Evolutionary conservation across 2,888 invertebrate genomes (phyloP).

Genomic region (Clitarchus hookeri): DNA sequence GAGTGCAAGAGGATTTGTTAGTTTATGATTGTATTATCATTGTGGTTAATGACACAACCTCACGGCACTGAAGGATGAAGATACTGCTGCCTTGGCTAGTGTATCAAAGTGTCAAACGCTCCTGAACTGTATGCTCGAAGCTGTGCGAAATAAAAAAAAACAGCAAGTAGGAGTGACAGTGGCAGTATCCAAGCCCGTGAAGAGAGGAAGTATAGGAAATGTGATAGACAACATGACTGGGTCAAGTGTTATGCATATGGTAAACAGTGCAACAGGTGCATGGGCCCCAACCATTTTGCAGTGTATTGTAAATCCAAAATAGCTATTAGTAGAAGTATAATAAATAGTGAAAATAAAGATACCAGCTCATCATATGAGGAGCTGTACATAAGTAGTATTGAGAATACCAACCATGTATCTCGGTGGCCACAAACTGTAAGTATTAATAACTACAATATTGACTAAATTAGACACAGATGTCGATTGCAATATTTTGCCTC

Average conservation of each 20-base stretch:
- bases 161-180: background rate
- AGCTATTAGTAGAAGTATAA: background rate
- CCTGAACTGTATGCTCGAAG: no score
- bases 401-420: background rate
- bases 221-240: background rate
- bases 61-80: background rate
- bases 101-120: no score
- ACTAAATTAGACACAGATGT: no score
- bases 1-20: background rate
- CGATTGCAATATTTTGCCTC: no score
- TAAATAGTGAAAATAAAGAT: background rate
- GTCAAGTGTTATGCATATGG: background rate
- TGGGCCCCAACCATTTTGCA: background rate
- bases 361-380: background rate
- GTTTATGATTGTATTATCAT: no score
- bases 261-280: background rate
- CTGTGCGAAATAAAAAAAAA: background rate
- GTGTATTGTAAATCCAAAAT: background rate
- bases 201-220: background rate
- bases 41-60: no score
- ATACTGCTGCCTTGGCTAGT: no score
- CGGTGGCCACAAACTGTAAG: no score
- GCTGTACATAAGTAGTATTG: background rate
- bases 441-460: no score
- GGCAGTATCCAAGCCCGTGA: background rate